Percentiles rank a stretch among this genome's conserved stretches.
Conservation (phyloP, 2,113 vertebrate genomes). For the Caretta caretta region DNA sequence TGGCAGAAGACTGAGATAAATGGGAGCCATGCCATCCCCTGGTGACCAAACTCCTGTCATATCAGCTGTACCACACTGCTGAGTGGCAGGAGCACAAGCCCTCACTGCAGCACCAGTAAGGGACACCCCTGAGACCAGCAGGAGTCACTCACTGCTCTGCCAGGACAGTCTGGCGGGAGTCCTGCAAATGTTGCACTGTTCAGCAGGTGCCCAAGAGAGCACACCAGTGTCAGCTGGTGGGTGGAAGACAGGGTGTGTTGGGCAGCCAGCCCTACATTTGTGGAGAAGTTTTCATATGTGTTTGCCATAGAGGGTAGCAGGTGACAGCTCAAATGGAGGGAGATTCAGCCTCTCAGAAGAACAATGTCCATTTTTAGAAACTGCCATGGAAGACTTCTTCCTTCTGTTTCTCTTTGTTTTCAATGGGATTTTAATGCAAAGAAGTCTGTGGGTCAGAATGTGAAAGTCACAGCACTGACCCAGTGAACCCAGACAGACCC, state of each 20-base stretch:
- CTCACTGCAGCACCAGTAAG: neutral
- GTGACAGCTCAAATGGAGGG: neutral
- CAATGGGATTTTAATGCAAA: neutral
- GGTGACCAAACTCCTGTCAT: neutral
- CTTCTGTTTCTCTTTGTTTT: neutral
- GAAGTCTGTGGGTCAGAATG: neutral
- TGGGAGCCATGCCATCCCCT: fast-evolving
- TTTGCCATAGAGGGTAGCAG: neutral
- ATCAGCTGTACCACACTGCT: neutral
- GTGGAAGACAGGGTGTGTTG: neutral
- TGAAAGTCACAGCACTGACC: neutral
- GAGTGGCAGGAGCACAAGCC: fast-evolving
- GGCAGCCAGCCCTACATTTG: neutral
- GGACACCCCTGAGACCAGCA: neutral
- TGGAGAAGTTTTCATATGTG: no score
- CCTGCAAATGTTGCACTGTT: neutral
- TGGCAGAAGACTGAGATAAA: neutral
- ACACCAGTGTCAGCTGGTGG: neutral
- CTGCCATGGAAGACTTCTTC: neutral
- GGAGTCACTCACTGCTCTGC: neutral
- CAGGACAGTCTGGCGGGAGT: fast-evolving
- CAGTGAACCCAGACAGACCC: neutral
- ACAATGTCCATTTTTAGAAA: neutral
- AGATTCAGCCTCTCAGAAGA: neutral
- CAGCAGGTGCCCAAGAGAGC: neutral